Evolutionary conservation across 2,797 vertebrate genomes (phyloP).

Genomic region (Sebastes steindachneri): DNA sequence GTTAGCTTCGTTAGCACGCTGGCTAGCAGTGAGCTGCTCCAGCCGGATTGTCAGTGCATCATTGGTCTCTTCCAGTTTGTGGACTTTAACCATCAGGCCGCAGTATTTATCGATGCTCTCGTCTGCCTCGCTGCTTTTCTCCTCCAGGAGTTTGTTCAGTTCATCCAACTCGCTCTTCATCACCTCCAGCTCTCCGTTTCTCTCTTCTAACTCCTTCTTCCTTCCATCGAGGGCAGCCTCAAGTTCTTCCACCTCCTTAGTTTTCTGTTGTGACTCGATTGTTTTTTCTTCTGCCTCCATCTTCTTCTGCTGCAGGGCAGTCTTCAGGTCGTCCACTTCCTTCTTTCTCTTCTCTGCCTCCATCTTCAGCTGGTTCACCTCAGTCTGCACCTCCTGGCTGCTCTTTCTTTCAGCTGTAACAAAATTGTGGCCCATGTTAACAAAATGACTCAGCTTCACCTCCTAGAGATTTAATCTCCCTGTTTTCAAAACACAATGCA

Average conservation of each 20-base stretch:
- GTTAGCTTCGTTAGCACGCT: constrained; percentile 46
- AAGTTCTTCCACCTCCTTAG: constrained; percentile 63
- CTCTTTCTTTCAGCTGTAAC: constrained; percentile 24
- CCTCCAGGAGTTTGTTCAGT: constrained; percentile 81
- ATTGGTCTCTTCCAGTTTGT: constrained; percentile 89
- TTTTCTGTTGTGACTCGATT: neutral
- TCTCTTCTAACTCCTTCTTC: constrained; percentile 80
- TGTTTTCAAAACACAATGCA: neutral
- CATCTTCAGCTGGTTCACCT: constrained; percentile 70
- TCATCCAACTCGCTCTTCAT: constrained; percentile 81
- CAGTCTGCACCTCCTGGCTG: constrained; percentile 32
- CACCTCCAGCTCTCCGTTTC: constrained; percentile 60
- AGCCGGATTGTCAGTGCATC: constrained; percentile 82
- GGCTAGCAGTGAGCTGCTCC: constrained; percentile 71
- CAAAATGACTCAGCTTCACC: neutral
- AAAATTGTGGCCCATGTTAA: neutral
- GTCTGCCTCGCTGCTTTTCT: constrained; percentile 86
- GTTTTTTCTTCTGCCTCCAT: constrained; percentile 54
- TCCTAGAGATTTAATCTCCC: neutral
- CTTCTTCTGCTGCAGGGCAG: constrained; percentile 78
- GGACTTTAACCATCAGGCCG: constrained; percentile 85
- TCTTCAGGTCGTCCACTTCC: constrained; percentile 73
- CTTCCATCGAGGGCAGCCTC: constrained; percentile 76
- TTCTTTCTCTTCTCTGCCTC: constrained; percentile 63
- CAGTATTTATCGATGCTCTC: constrained; percentile 92